Base-by-base conservation (phyloP, 2,888 invertebrate species). In the Mayetiola destructor region DNA sequence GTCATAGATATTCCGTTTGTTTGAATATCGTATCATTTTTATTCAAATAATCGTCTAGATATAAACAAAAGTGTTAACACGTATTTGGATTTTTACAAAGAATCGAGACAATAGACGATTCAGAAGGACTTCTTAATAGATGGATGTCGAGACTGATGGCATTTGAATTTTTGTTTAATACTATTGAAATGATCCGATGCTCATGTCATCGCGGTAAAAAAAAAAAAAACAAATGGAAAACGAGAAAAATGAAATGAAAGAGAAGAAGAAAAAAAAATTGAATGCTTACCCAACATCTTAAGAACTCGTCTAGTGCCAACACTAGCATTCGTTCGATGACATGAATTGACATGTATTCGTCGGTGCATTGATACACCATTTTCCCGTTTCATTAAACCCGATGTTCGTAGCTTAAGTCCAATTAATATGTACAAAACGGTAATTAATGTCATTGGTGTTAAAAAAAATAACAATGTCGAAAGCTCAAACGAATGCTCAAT, bases 401-500 rank as follows among this genome's bases (percentile, higher is more conserved):
- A 77, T 40, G 76, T 74, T 60, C 78, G 76, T 61, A 87, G 72
- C 67, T 83, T 84, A 53, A 85, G 65, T 1, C 84, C 87, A 64
- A 87, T 86, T 63, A 86, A 72, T 58, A 84, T 75, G 67, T 92
- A 92, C 60, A 92, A 72, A 60, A 88, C 84, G n/a, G 84, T 80
- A 65, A 91, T 89, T 60, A 90, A 75, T 39, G 85, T 84, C 88
- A 92, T 89, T 3, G 91, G 91, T n/a, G 83, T 80, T 56, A 88
- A 80, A 69, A 92, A 92, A 71, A 91, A 88, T 63, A 90, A 73
- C 64, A 84, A 80, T 0, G 83, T 81, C 16, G 79, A 78, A 16
- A 79, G 63, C 60, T 77, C 76, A 64, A 80, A 80, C 0, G 78
- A 76, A 63, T 79, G 76, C 27, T 70, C 61, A 1, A 77, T 63